These are phyloP conservation scores for Leistus spinibarbis DNA, from an alignment of 2,888 invertebrate species.

Conservation along the genomic window DNA sequence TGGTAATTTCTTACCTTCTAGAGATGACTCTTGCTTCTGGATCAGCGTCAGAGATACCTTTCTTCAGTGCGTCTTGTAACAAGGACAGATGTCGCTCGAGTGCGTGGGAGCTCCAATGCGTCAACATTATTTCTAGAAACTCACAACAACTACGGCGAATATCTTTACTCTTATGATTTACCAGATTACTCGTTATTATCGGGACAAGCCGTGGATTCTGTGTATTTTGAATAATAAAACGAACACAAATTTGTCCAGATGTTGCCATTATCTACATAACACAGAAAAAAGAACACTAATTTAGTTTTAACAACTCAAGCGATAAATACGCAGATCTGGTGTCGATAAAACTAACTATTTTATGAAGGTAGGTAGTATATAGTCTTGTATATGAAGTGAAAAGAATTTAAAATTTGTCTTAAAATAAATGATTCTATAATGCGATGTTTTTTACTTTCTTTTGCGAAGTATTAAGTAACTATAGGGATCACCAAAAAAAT, in stretches of 20 bases:
- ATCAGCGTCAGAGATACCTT: constrained; percentile 93
- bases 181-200: constrained; percentile 75
- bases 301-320: neutral
- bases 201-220: constrained; percentile 82
- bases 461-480: too few species aligned
- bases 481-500: too few species aligned
- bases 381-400: too few species aligned
- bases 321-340: too few species aligned
- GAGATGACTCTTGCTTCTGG: constrained; percentile 82
- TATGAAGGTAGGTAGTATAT: too few species aligned
- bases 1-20: constrained; percentile 68
- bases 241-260: constrained; percentile 83
- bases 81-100: constrained; percentile 80
- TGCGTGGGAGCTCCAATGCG: constrained; percentile 83
- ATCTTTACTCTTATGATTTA: constrained; percentile 88
- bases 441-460: too few species aligned
- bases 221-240: constrained; percentile 85
- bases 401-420: too few species aligned
- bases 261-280: constrained; percentile 79
- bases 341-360: too few species aligned
- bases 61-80: constrained; percentile 82
- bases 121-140: constrained; percentile 80
- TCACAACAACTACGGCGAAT: constrained; percentile 82
- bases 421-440: too few species aligned
- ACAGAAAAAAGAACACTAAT: constrained; percentile 40